Evolutionary conservation across 2,797 vertebrate species (phyloP), one percentile per base, ranked within the genome.

Genomic region (Clamator glandarius): DNA sequence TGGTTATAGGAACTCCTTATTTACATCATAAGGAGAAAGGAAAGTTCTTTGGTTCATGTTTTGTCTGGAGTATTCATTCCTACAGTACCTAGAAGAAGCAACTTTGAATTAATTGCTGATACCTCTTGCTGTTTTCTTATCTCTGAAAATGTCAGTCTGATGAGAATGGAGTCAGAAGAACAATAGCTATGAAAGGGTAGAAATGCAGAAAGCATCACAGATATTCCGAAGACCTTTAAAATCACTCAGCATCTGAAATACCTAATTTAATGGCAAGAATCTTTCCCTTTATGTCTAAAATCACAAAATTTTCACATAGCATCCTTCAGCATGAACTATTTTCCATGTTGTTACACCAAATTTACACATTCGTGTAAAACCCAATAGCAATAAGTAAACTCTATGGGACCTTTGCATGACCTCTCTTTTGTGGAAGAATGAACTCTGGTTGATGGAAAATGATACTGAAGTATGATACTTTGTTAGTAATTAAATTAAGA

Each of bases 361-460:
- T 41, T 64, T 44, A 44, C 2, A 1, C 3, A 15, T 33, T 36
- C 16, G 33, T 11, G 7, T 87, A 5, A 79, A 81, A 75, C 7
- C 0, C 15, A 69, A 10, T 3, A 58, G 8, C 31, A 62, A 17
- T 29, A n/a, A 81, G 23, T 89, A 70, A 87, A 46, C 8, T 18
- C 11, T 18, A 9, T 17, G 3, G 1, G 2, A 23, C 5, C 13
- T 76, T 18, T 52, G 28, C 4, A 19, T 1, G 1, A 23, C n/a
- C 23, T 68, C 11, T 59, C 1, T 64, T 15, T 67, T 54, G 31
- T 57, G 13, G 28, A 36, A n/a, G 7, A 52, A 48, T 83, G 2
- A 3, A 64, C 91, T 61, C n/a, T 78, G 46, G 6, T 41, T 54
- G 36, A 16, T 29, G 9, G 48, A 25, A 9, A 57, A 6, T 5